Evolutionary conservation across 2,113 vertebrate genomes (phyloP), one percentile per base, ranked within the genome.

Genomic region (Bothrops jararaca): DNA sequence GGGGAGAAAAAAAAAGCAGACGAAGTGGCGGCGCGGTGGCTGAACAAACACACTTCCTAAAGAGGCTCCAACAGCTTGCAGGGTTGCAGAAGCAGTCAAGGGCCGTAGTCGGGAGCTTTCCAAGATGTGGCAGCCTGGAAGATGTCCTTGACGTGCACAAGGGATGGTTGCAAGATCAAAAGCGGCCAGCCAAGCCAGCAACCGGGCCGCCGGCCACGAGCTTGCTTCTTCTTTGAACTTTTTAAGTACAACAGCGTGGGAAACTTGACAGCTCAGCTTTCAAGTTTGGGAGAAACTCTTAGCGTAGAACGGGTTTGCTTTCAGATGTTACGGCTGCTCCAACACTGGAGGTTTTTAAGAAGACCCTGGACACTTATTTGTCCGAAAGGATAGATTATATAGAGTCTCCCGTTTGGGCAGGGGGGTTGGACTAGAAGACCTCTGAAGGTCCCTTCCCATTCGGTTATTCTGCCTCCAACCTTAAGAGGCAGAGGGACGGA

Each of bases 61-160:
- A 57, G 91, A 87, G 53, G 69, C 34, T 20, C 45, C 11, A 23
- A 42, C 60, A 80, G 50, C 3, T 26, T 26, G 7, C 74, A 39
- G 34, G n/a, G 69, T 39, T 80, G 69, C n/a, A 39, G 15, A 34
- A 12, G 11, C 15, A 80, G n/a, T n/a, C 13, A 20, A 80, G 74
- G 74, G 48, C 89, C 89, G 92, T n/a, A n/a, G 93, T 91, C 39
- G 64, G 8, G 54, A 39, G 8, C 18, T 93, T 85, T 69, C 86
- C 69, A 93, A 93, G 92, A 94, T 92, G 80, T 57, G 89, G 89
- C 86, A 6, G 1, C 29, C 29, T 45, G 45, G 74, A 39, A 80
- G 42, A 86, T 87, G 94, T 87, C 92, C 92, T 92, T 95, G 93
- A 96, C 86, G 96, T 95, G 95, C 91, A n/a, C 92, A 24, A n/a